A percentile compares a stretch with the other conserved stretches of the same genome.
Evolutionary conservation across 2,113 vertebrate genomes (phyloP).

Genomic region (Copsychus sechellarum): DNA sequence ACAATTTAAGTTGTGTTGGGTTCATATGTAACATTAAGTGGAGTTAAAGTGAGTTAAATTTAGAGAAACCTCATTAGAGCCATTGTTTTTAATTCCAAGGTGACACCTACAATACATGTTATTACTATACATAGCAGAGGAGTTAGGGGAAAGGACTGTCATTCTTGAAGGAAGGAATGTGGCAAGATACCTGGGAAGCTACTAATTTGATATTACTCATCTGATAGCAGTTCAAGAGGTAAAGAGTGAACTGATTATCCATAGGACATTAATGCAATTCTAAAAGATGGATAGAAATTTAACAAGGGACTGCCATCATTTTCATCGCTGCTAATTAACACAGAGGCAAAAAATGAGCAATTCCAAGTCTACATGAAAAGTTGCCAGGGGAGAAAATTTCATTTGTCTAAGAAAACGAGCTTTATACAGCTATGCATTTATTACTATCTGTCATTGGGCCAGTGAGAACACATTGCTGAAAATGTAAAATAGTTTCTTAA

Average conservation of each 20-base stretch:
- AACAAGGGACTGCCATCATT: background rate
- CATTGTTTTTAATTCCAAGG: background rate
- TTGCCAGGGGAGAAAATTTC: background rate
- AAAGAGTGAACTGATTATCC: background rate
- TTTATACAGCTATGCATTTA: background rate
- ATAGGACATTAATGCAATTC: background rate
- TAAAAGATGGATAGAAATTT: background rate
- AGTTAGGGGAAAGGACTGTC: background rate
- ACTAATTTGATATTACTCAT: background rate
- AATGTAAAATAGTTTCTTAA: background rate
- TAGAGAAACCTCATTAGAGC: background rate
- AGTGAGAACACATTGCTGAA: background rate
- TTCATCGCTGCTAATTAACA: background rate
- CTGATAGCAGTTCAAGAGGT: background rate
- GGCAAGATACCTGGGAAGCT: background rate
- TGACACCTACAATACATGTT: background rate
- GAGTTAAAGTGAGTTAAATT: background rate
- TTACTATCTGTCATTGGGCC: background rate
- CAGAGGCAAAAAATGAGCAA: background rate
- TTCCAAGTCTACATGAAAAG: background rate
- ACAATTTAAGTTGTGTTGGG: accelerated
- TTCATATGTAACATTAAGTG: background rate
- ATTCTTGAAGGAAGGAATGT: background rate
- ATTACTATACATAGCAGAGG: background rate
- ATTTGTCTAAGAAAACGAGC: background rate